Conservation (phyloP, 2,888 invertebrate genomes). For the Acrobeloides nanus region DNA sequence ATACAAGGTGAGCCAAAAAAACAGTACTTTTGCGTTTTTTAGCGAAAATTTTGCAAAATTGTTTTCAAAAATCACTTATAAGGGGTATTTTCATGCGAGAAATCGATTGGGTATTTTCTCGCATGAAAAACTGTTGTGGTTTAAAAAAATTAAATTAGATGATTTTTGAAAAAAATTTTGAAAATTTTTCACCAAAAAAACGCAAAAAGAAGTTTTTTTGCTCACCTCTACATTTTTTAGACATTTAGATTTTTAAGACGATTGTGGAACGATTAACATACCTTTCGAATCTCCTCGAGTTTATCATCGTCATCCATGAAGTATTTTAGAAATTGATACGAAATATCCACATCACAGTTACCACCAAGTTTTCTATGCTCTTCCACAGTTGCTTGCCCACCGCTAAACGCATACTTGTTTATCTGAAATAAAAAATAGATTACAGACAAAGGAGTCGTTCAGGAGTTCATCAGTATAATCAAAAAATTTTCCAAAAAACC, state of each 20-base stretch:
- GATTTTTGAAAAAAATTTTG: too few relatives aligned
- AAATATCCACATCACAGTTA: constrained; percentile 89
- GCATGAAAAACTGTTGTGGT: too few relatives aligned
- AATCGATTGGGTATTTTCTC: too few relatives aligned
- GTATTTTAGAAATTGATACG: constrained; percentile 85
- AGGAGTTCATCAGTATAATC: background rate
- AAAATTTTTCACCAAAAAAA: too few relatives aligned
- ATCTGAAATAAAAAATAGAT: constrained; percentile 60
- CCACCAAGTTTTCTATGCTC: constrained; percentile 77
- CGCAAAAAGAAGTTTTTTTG: background rate
- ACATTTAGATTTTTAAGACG: constrained; percentile 4
- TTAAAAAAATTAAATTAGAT: too few relatives aligned
- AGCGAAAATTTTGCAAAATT: background rate
- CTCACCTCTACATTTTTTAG: background rate
- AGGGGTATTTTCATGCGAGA: background rate
- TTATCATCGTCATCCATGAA: constrained; percentile 86
- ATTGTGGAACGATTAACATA: too few relatives aligned
- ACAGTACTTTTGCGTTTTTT: background rate
- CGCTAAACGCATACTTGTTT: constrained; percentile 91
- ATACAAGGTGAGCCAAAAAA: constrained; percentile 2
- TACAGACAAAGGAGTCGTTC: background rate
- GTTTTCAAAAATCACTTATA: constrained; percentile 3
- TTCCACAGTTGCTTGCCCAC: constrained; percentile 83
- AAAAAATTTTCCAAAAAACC: background rate
- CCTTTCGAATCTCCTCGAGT: constrained; percentile 68